phyloP scores from a whole-genome alignment of 1,140 invertebrate genomes.

The Microplitis mediator region DNA sequence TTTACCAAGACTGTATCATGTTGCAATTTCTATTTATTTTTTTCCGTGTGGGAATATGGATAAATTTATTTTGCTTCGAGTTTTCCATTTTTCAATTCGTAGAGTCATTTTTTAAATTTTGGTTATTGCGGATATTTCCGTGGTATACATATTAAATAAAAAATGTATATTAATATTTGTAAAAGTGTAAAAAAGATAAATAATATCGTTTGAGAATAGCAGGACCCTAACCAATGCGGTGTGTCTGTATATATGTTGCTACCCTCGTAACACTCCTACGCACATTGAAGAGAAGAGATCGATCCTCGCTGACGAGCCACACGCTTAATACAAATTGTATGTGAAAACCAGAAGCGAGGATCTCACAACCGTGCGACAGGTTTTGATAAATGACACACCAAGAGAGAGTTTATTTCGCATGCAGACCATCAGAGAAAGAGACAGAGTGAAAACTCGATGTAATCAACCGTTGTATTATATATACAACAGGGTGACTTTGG shows the following conservation, averaged over 20 bases:
- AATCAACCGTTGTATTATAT: not conserved
- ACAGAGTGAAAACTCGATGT: not conserved
- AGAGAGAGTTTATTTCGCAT: conserved; percentile 40
- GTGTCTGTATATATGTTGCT: not conserved
- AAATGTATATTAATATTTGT: too few species aligned
- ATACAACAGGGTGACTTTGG: conserved; percentile 41
- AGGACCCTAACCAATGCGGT: too few species aligned
- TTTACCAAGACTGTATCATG: too few species aligned
- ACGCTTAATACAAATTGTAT: conserved; percentile 49
- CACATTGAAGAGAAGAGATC: conserved; percentile 29
- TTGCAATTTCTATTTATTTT: too few species aligned
- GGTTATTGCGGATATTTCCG: too few species aligned
- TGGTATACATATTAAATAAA: too few species aligned
- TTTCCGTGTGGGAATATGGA: too few species aligned
- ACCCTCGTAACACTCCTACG: conserved; percentile 4
- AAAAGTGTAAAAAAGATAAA: too few species aligned
- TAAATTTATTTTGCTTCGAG: too few species aligned
- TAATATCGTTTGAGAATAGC: too few species aligned
- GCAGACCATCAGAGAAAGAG: not conserved
- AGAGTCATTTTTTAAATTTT: too few species aligned
- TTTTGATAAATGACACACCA: conserved; percentile 53
- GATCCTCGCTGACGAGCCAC: conserved; percentile 31
- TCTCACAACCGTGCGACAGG: conserved; percentile 22
- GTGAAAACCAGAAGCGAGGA: conserved; percentile 40
- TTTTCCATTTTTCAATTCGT: too few species aligned